Evolutionary conservation across 2,888 invertebrate species (phyloP).

Genomic region (Heliconius charithonia): DNA sequence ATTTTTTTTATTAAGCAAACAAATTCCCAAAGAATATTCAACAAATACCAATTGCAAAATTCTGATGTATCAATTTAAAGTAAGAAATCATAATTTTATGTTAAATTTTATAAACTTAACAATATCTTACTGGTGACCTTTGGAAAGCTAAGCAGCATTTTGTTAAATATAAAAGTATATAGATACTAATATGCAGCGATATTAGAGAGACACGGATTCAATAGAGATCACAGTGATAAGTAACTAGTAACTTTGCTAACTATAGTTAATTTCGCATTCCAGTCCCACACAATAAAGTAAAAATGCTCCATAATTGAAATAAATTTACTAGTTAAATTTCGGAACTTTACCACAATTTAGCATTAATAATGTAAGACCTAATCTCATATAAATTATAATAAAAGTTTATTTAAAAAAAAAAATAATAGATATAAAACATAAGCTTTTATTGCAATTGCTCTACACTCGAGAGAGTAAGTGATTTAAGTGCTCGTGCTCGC

Average conservation of each 20-base stretch:
- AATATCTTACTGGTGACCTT: background rate
- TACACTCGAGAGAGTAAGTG: slow-evolving; percentile 3
- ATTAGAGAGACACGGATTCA: background rate
- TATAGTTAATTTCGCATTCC: background rate
- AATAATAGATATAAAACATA: slow-evolving; percentile 3
- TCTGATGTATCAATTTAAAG: background rate
- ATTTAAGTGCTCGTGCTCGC: slow-evolving; percentile 1
- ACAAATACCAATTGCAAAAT: too few relatives aligned
- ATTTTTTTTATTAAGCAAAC: too few relatives aligned
- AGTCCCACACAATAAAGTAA: background rate
- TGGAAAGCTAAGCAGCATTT: background rate
- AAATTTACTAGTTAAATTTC: background rate
- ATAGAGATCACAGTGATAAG: background rate
- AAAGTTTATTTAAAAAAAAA: background rate
- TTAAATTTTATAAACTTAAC: background rate
- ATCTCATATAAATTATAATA: background rate
- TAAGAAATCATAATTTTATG: background rate
- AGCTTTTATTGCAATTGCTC: slow-evolving; percentile 14
- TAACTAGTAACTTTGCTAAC: background rate
- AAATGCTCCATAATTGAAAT: background rate
- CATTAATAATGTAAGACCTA: background rate
- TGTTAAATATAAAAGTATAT: background rate
- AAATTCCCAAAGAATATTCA: too few relatives aligned
- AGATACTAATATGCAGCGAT: background rate
- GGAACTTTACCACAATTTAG: background rate